phyloP scores from a whole-genome alignment of 2,888 invertebrate genomes.

The Himalopsyche tibetana region DNA sequence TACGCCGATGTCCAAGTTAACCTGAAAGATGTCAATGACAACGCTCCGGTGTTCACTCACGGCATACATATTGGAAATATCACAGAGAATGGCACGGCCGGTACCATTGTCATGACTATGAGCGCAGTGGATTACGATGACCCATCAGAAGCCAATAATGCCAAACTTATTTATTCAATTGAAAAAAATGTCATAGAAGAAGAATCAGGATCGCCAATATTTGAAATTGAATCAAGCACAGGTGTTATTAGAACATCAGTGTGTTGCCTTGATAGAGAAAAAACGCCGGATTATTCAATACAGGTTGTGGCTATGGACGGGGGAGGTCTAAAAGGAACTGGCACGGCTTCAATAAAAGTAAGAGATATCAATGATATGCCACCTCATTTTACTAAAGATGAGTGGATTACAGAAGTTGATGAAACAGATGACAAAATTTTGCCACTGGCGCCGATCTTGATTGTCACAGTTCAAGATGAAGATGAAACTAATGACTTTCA shows the following conservation, averaged over 20 bases:
- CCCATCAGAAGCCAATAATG: constrained; percentile 77
- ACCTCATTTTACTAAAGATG: constrained; percentile 75
- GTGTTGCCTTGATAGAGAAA: constrained; percentile 74
- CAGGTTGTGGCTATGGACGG: constrained; percentile 75
- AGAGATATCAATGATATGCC: constrained; percentile 79
- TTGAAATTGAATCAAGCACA: constrained; percentile 75
- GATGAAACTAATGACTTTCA: constrained; percentile 75
- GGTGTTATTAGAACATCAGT: constrained; percentile 76
- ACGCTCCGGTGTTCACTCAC: constrained; percentile 75
- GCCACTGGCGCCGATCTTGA: constrained; percentile 73
- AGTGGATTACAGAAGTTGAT: constrained; percentile 75
- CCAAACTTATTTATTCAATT: constrained; percentile 77
- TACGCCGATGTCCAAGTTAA: constrained; percentile 73
- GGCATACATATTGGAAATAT: constrained; percentile 74
- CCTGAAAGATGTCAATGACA: constrained; percentile 78
- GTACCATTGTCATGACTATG: constrained; percentile 77
- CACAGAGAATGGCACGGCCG: constrained; percentile 76
- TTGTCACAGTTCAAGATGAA: constrained; percentile 74
- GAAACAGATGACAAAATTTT: constrained; percentile 73
- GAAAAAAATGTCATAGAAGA: constrained; percentile 77
- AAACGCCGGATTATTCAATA: constrained; percentile 75
- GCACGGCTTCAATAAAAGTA: constrained; percentile 75
- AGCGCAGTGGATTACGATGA: constrained; percentile 78
- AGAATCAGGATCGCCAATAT: constrained; percentile 75
- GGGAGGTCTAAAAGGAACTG: constrained; percentile 75